These are phyloP conservation scores for Sebastes oblongus DNA, from an alignment of 2,797 vertebrate genomes.

Conservation along the genomic window DNA sequence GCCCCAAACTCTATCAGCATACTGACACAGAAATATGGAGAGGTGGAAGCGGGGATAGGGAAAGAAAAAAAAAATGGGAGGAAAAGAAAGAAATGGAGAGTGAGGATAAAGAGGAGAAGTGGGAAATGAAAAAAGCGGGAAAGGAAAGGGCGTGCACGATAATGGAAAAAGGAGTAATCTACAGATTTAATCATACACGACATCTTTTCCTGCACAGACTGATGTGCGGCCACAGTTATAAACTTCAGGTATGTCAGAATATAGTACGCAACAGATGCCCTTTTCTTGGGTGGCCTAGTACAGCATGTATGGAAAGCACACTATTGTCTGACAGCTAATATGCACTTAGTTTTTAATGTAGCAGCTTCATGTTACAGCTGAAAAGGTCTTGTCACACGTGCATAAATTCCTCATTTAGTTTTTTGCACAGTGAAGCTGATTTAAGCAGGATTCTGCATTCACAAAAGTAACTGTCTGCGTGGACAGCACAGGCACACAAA, in stretches of 20 bases:
- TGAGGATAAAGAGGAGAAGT: constrained; percentile 51
- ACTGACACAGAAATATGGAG: constrained; percentile 64
- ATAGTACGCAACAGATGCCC: constrained; percentile 4
- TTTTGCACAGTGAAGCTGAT: constrained; percentile 21
- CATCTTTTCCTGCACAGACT: constrained; percentile 60
- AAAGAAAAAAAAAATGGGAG: neutral
- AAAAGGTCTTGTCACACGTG: neutral
- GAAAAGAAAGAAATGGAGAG: constrained; percentile 43
- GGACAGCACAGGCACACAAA: constrained; percentile 24
- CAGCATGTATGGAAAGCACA: neutral
- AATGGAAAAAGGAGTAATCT: constrained; percentile 68
- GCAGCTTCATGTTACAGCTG: constrained; percentile 23
- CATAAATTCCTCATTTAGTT: neutral
- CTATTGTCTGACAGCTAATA: constrained; percentile 31
- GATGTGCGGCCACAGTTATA: constrained; percentile 39
- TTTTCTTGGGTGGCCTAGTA: constrained; percentile 16
- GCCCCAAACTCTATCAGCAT: constrained; percentile 72
- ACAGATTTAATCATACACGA: constrained; percentile 60
- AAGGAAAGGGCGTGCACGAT: constrained; percentile 57
- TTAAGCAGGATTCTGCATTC: constrained; percentile 19
- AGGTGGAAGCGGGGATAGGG: constrained; percentile 7
- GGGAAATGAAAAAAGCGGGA: constrained; percentile 60
- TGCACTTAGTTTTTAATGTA: constrained; percentile 14
- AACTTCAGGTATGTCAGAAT: constrained; percentile 36
- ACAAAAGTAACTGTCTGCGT: neutral